Percentiles rank a stretch among this genome's conserved stretches.
Conservation (phyloP, 2,888 invertebrate genomes). For the Epiblema foenella region DNA sequence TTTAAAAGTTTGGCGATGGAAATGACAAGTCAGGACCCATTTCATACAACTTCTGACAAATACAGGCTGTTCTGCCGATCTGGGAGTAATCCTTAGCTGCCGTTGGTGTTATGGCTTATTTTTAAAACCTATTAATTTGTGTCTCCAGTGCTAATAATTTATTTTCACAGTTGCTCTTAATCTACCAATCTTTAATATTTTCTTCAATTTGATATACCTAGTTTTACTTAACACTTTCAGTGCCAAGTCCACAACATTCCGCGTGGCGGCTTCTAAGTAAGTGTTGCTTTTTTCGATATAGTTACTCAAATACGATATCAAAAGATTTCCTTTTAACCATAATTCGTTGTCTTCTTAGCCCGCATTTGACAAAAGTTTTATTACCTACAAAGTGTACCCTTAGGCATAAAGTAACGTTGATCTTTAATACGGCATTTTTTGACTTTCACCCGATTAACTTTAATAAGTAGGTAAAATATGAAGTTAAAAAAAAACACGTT, state of each 20-base stretch:
- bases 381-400: constrained; percentile 33
- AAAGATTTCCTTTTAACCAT: constrained; percentile 44
- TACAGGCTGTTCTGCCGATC: constrained; percentile 64
- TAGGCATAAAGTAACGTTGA: constrained; percentile 39
- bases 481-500: constrained; percentile 23
- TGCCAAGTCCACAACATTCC: background rate
- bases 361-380: constrained; percentile 81
- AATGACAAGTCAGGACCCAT: constrained; percentile 40
- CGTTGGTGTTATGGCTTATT: no score
- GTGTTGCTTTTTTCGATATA: background rate
- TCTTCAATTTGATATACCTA: background rate
- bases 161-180: constrained; percentile 1
- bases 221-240: background rate
- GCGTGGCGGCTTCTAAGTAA: background rate
- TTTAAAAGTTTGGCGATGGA: constrained; percentile 55
- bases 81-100: background rate
- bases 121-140: background rate
- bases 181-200: constrained; percentile 3
- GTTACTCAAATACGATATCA: constrained; percentile 24
- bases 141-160: constrained; percentile 2
- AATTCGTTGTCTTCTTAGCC: constrained; percentile 81
- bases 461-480: constrained; percentile 10
- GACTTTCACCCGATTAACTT: constrained; percentile 12
- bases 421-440: constrained; percentile 3
- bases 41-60: constrained; percentile 75